These are phyloP conservation scores for Rhagophthalmus giganteus DNA, from an alignment of 2,888 invertebrate genomes.

Conservation along the genomic window DNA sequence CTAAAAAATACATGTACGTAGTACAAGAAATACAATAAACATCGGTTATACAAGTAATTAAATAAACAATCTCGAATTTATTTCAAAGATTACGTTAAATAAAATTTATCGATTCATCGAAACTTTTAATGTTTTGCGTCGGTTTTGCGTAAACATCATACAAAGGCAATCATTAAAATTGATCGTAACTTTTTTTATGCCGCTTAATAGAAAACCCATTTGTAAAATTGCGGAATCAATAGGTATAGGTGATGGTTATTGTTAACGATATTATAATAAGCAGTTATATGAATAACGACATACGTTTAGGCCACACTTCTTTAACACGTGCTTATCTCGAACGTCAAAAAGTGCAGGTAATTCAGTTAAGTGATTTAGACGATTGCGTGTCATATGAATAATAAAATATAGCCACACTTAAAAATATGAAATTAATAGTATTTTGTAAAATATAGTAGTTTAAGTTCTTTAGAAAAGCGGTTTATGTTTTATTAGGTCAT, in stretches of 20 bases:
- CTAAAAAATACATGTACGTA: too few species aligned
- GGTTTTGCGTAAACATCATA: too few species aligned
- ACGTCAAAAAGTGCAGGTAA: slow-evolving; percentile 21
- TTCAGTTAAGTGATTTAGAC: slow-evolving; percentile 20
- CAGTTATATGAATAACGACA: slow-evolving; percentile 27
- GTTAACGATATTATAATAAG: slow-evolving; percentile 40
- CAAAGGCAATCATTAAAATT: background rate
- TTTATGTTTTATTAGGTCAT: too few species aligned
- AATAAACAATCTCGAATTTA: too few species aligned
- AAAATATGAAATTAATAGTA: slow-evolving; percentile 13
- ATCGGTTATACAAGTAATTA: too few species aligned
- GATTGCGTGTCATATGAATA: slow-evolving; percentile 4
- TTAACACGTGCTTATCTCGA: slow-evolving; percentile 13
- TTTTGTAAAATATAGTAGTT: too few species aligned
- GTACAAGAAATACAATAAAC: too few species aligned
- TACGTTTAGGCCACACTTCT: slow-evolving; percentile 19
- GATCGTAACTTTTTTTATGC: background rate
- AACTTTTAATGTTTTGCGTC: too few species aligned
- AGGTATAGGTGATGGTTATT: slow-evolving; percentile 23
- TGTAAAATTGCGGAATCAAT: slow-evolving; percentile 33
- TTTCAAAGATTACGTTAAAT: too few species aligned
- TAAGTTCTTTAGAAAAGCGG: too few species aligned
- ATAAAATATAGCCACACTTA: background rate
- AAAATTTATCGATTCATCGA: too few species aligned
- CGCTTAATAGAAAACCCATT: slow-evolving; percentile 32